phyloP scores from a whole-genome alignment of 2,797 vertebrate species.

The Sardinella longiceps region DNA sequence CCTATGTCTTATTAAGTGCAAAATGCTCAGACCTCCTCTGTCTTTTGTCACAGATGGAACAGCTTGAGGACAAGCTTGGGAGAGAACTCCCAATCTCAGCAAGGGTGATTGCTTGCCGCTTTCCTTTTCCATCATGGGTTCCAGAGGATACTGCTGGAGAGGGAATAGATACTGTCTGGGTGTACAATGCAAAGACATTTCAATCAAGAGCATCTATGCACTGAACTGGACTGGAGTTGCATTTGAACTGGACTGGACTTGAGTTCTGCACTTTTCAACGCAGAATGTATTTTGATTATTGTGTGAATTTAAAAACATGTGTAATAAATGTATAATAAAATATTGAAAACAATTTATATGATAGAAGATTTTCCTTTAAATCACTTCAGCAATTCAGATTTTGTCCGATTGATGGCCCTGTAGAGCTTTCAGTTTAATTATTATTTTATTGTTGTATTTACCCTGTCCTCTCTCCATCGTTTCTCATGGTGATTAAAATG shows the following conservation, averaged over 20 bases:
- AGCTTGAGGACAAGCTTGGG: slow-evolving; percentile 86
- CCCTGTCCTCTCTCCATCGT: neutral
- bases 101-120: slow-evolving; percentile 91
- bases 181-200: slow-evolving; percentile 78
- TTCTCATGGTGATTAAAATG: neutral
- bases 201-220: slow-evolving; percentile 46
- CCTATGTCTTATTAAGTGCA: no score
- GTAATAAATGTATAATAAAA: neutral
- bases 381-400: no score
- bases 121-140: slow-evolving; percentile 92
- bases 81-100: slow-evolving; percentile 79
- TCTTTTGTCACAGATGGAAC: slow-evolving; percentile 82
- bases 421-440: neutral
- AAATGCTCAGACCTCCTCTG: neutral
- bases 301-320: neutral
- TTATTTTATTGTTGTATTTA: neutral
- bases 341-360: no score
- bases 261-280: neutral
- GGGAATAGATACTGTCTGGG: slow-evolving; percentile 92
- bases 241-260: neutral
- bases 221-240: neutral
- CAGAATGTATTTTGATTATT: neutral
- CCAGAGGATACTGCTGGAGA: slow-evolving; percentile 82
- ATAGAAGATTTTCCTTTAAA: no score
- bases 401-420: neutral